Evolutionary conservation across 2,888 invertebrate genomes (phyloP), one percentile per base, ranked within the genome.

Genomic region (Fragum fragum): DNA sequence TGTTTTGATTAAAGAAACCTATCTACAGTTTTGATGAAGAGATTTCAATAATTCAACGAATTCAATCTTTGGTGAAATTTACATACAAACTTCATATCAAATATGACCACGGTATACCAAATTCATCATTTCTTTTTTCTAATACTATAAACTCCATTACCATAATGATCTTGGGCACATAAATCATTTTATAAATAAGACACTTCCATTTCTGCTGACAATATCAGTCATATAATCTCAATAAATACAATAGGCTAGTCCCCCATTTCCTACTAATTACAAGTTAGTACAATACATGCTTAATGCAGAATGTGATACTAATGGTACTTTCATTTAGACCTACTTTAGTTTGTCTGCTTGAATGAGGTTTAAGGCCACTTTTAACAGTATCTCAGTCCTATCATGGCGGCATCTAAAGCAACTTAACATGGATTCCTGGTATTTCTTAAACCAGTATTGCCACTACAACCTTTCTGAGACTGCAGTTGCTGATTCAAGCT

Each of bases 251-350:
- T 61, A 32, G 61, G 1, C 1, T 18, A 3, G 9, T 21, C 9
- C 61, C 29, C 61, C 61, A 61, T 61, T 61, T 11, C 6, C 61
- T 32, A 3, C 61, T 61, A 61, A 61, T 61, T 61, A 61, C 61
- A 29, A 18, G 11, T 23, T 57, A 14, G 1, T 23, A 57, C 14
- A 26, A 21, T 26, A 57, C 21, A 57, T 26, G 26, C 23, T 16
- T 3, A 21, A 26, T 26, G 3, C 23, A 57, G 11, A 57, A 57
- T 57, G 26, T 57, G 57, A 57, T 57, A 57, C 57, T 57, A 2
- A 57, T 57, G 57, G 57, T 57, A 57, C 57, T 57, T 57, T 57
- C 23, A 57, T 23, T 26, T 23, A 26, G 32, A 9, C 9, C 32
- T 36, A 6, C 32, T 6, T 9, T 36, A 36, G 32, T 6, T 9